Evolutionary conservation across 2,888 invertebrate genomes (phyloP), one percentile per base, ranked within the genome.

Genomic region (Lasioglossum calceatum): DNA sequence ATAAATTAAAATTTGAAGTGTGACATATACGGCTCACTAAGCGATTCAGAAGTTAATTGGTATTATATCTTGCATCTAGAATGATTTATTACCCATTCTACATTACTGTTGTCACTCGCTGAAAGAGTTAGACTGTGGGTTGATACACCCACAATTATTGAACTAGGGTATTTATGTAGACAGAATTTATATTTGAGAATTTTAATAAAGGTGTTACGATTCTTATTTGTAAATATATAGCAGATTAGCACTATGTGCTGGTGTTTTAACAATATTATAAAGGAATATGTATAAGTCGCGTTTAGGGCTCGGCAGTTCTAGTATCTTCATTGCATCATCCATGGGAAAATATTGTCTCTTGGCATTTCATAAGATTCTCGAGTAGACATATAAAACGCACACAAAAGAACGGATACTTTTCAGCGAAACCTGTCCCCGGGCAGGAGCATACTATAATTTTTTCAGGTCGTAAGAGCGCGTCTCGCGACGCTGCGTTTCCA

Each of bases 391-490:
- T 70, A 5, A 70, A 58, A 36, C 16, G 19, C 5, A 77, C 4
- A 47, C 23, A 12, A 23, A 23, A 39, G 73, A 16, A 73, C 32
- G 5, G 12, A 10, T 12, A 72, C 54, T 82, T 50, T 58, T 70
- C 54, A 70, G 77, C 83, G 58, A 78, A 58, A 58, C 12, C 44
- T 14, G n/a, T 42, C 70, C 5, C 12, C 39, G 23, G 12, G n/a
- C 42, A 19, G 1, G 16, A 44, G 32, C 32, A 19, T 70, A 5
- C 47, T 47, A 75, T 77, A 73, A 84, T 84, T 67, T 83, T 81
- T 76, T 42, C 74, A 16, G 19, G n/a, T 58, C 74, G 36, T n/a
- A 12, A 36, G 72, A 79, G 42, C 42, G 42, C 39, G 32, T 47
- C 7, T n/a, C 67, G 61, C 58, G 19, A 27, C 50, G 27, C 16